Conservation (phyloP, 2,797 vertebrate species). For the Parauchenoglanis ngamensis region DNA sequence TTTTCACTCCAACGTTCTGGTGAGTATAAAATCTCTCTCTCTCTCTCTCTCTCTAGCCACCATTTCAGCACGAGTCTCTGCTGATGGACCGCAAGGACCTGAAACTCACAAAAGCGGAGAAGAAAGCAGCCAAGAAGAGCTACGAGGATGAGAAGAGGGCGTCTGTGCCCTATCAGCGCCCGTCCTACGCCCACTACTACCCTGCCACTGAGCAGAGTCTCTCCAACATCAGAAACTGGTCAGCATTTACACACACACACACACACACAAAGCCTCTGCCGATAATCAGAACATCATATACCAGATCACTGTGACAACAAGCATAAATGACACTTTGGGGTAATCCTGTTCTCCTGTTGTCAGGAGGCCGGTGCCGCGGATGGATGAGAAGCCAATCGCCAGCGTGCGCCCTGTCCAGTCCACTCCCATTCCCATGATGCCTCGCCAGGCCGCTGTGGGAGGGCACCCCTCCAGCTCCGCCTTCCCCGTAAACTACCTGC, state of each 20-base stretch:
- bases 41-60: slow-evolving; percentile 74
- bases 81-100: slow-evolving; percentile 95
- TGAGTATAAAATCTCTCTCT: background rate
- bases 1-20: background rate
- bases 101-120: slow-evolving; percentile 98
- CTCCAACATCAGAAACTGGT: slow-evolving; percentile 94
- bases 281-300: background rate
- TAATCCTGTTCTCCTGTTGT: slow-evolving; percentile 11
- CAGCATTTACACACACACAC: background rate
- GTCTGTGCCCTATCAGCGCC: slow-evolving; percentile 92
- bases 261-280: background rate
- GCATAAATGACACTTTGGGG: background rate
- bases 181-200: slow-evolving; percentile 97
- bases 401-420: slow-evolving; percentile 96
- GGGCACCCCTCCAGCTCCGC: slow-evolving; percentile 81
- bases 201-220: slow-evolving; percentile 90
- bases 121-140: slow-evolving; percentile 97
- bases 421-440: slow-evolving; percentile 99
- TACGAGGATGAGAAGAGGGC: slow-evolving; percentile 98
- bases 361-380: slow-evolving; percentile 86
- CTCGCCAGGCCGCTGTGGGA: slow-evolving; percentile 86
- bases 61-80: slow-evolving; percentile 96
- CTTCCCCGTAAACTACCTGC: slow-evolving; percentile 94
- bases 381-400: slow-evolving; percentile 94
- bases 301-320: background rate